phyloP scores from a whole-genome alignment of 2,888 invertebrate species.

The Eupithecia pulchellata region DNA sequence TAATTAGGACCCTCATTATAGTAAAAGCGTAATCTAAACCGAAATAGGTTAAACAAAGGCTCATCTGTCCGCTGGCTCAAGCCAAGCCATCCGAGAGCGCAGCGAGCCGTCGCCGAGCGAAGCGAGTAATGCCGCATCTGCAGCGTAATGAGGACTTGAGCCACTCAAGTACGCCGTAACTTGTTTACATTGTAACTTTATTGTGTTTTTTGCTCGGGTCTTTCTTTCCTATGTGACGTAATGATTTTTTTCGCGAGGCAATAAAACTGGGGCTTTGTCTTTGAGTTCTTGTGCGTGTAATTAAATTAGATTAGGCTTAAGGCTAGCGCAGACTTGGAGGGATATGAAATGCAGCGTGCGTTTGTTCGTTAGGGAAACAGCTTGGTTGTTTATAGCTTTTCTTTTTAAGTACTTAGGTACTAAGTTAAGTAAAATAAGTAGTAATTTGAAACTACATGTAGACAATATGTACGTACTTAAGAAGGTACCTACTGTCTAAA shows the following conservation, averaged over 20 bases:
- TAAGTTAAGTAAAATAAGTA: neutral
- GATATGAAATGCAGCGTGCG: neutral
- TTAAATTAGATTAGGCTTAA: constrained; percentile 63
- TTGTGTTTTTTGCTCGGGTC: constrained; percentile 82
- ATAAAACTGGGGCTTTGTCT: constrained; percentile 72
- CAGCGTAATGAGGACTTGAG: constrained; percentile 69
- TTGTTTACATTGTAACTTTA: constrained; percentile 86
- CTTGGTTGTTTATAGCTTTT: neutral
- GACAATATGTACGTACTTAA: neutral
- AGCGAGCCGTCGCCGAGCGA: constrained; percentile 19
- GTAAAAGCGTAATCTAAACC: constrained; percentile 80
- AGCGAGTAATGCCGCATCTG: constrained; percentile 79
- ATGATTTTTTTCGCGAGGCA: constrained; percentile 71
- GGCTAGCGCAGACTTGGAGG: neutral
- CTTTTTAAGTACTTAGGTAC: no score
- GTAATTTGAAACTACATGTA: neutral
- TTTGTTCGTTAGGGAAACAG: neutral
- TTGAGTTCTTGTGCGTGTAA: constrained; percentile 48
- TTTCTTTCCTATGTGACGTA: constrained; percentile 77
- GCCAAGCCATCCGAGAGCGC: constrained; percentile 44
- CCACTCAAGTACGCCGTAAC: constrained; percentile 84
- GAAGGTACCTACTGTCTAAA: no score
- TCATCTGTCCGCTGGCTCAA: constrained; percentile 48
- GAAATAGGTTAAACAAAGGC: constrained; percentile 83
- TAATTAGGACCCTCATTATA: constrained; percentile 73